These are phyloP conservation scores for Brachionichthys hirsutus DNA, from an alignment of 2,113 vertebrate genomes.

Conservation along the genomic window DNA sequence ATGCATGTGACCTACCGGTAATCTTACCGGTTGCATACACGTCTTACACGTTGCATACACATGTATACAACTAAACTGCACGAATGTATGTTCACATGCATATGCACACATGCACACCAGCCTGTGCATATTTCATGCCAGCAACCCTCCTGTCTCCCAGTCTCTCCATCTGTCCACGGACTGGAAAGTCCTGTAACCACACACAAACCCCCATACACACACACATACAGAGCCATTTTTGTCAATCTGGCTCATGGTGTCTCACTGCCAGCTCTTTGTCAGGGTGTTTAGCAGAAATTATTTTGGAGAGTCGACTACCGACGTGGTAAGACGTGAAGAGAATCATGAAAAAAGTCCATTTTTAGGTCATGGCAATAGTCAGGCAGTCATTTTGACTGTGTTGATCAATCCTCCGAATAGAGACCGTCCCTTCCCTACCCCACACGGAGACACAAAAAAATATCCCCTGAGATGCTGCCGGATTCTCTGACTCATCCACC, in stretches of 20 bases:
- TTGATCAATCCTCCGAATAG: conserved; percentile 32
- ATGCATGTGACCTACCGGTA: conserved; percentile 29
- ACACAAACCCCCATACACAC: conserved; percentile 20
- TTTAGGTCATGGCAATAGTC: conserved; percentile 45
- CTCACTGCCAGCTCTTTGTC: conserved; percentile 74
- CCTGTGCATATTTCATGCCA: conserved; percentile 73
- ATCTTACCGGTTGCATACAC: too few species aligned
- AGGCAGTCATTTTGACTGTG: conserved; percentile 50
- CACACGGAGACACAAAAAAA: neutral
- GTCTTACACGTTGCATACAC: conserved; percentile 28
- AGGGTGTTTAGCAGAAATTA: conserved; percentile 62
- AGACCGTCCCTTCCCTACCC: conserved; percentile 42
- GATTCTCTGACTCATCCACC: conserved; percentile 27
- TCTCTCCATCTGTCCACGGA: conserved; percentile 82
- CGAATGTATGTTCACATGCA: conserved; percentile 21
- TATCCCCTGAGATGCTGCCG: conserved; percentile 19
- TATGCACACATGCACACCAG: conserved; percentile 65
- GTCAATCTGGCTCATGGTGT: conserved; percentile 67
- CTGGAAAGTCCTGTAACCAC: conserved; percentile 73
- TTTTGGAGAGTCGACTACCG: conserved; percentile 58
- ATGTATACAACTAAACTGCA: conserved; percentile 15
- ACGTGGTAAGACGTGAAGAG: conserved; percentile 53
- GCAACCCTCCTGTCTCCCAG: conserved; percentile 79
- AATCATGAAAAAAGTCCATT: conserved; percentile 47
- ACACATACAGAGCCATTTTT: conserved; percentile 56